Conservation (phyloP, 2,113 vertebrate genomes). For the Caracal caracal region DNA sequence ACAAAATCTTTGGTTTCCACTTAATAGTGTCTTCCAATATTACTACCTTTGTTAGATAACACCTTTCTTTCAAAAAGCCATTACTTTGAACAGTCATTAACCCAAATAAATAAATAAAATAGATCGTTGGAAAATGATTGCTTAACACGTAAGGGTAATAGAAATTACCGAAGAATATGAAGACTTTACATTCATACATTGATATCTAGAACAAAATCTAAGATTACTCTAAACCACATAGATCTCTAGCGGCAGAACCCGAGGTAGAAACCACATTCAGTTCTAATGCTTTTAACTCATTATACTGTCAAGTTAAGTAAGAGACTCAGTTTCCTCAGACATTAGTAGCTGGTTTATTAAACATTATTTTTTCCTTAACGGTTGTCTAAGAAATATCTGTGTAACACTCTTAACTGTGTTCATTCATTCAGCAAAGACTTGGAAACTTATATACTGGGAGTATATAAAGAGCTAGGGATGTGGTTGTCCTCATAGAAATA, state of each 20-base stretch:
- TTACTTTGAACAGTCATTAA: not conserved
- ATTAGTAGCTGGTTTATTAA: not conserved
- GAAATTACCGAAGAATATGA: constrained; percentile 14
- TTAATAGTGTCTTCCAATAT: not conserved
- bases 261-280: not conserved
- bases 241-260: not conserved
- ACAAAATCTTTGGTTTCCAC: not conserved
- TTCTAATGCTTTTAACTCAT: not conserved
- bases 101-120: not conserved
- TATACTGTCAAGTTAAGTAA: not conserved
- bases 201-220: constrained; percentile 30
- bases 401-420: not conserved
- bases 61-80: not conserved
- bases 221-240: not conserved
- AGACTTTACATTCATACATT: not conserved
- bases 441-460: not conserved
- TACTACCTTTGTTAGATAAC: not conserved
- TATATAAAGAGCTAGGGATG: not conserved
- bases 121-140: not conserved
- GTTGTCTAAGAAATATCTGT: not conserved
- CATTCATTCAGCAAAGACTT: not conserved
- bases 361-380: not conserved
- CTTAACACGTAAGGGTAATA: not conserved
- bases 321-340: not conserved
- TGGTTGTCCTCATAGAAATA: not conserved